Evolutionary conservation across 2,888 invertebrate species (phyloP), one percentile per base, ranked within the genome.

Genomic region (Scrobipalpa costella): DNA sequence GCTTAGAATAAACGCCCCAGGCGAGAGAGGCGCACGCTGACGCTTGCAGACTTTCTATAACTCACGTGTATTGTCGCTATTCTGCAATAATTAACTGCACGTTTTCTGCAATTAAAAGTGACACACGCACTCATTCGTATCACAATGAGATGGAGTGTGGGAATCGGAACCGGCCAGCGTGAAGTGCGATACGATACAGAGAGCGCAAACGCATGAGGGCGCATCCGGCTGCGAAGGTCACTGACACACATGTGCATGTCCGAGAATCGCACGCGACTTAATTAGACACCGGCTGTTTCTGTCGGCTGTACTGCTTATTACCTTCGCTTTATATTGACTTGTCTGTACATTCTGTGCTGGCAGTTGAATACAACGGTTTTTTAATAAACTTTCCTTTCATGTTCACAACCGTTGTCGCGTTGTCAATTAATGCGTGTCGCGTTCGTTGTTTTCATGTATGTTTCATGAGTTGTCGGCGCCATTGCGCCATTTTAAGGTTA

Each of bases 181-280:
- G 80, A 60, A 60, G 59, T 52, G 52, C 36, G 61, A 61, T 61
- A 81, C 79, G 76, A 78, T 79, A 74, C 76, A 73, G 74, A 78
- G 67, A 77, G 72, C 74, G 73, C 76, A 73, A 78, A 73, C 74
- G 73, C 76, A 73, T 62, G 61, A 65, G 66, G 50, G 72, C 73
- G 77, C 78, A 83, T 85, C 84, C 86, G 84, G 78, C 75, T 76
- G 71, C 73, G 84, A 86, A 88, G 87, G 86, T 88, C 86, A 85
- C 73, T 86, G 85, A 88, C 85, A 84, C 81, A 78, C 72, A 69
- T 70, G 69, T 65, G 63, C 71, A 69, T 67, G 69, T 69, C 74
- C 77, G 77, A 82, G 83, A 83, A 79, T 84, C 84, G 83, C 78
- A 72, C 69, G 58, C 72, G 70, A 75, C 75, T 78, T 84, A 81